Conservation (phyloP, 2,888 invertebrate species). For the Xylocampa areola region DNA sequence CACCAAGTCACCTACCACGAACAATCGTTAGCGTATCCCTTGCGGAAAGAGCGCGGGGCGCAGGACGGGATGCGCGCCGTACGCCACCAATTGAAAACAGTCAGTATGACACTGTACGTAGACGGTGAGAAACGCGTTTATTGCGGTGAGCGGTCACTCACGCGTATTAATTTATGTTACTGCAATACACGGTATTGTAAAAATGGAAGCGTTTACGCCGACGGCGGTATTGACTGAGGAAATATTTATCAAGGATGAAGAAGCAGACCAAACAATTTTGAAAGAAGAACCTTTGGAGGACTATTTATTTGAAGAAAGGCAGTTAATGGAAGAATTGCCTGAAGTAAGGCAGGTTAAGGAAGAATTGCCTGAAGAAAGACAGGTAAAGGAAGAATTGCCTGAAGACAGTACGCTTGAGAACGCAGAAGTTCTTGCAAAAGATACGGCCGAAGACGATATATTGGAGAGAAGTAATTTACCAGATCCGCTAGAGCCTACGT, state of each 20-base stretch:
- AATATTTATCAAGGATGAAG: too few relatives aligned
- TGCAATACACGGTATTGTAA: slow-evolving; percentile 10
- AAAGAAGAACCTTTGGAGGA: too few relatives aligned
- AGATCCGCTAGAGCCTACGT: slow-evolving; percentile 10
- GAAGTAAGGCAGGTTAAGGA: background rate
- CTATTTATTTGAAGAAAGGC: too few relatives aligned
- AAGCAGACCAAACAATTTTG: too few relatives aligned
- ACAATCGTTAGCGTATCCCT: background rate
- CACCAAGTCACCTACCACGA: too few relatives aligned
- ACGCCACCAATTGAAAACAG: background rate
- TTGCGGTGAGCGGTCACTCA: too few relatives aligned
- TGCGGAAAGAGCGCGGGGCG: background rate
- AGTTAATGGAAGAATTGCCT: too few relatives aligned
- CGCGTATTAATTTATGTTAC: slow-evolving; percentile 2
- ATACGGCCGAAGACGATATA: too few relatives aligned
- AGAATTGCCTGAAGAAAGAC: background rate
- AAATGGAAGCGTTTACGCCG: too few relatives aligned
- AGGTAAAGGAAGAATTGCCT: background rate
- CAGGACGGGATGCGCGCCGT: background rate
- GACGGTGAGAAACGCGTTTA: background rate
- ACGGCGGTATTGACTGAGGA: too few relatives aligned
- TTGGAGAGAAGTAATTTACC: too few relatives aligned
- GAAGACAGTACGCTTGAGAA: slow-evolving; percentile 4
- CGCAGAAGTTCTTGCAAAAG: background rate
- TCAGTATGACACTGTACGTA: slow-evolving; percentile 16